Evolutionary conservation across 1,140 invertebrate species (phyloP).

Genomic region (Campoletis sonorensis): DNA sequence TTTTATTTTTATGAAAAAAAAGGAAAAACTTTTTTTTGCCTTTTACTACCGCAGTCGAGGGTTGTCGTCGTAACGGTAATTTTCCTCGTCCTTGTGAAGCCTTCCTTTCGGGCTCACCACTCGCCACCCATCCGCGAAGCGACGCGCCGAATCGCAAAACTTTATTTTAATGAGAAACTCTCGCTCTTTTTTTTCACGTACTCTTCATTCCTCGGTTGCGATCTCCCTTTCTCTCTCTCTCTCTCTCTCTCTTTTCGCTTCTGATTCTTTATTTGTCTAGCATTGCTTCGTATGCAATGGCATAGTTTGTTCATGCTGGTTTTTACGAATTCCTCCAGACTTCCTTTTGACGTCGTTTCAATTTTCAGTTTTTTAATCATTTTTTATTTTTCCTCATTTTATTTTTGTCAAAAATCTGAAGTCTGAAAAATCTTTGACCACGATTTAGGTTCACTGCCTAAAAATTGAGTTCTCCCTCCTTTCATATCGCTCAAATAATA

Average conservation of each 20-base stretch:
- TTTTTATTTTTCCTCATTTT: too few relatives aligned
- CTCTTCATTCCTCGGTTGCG: not conserved
- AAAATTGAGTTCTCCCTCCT: too few relatives aligned
- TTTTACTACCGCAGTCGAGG: not conserved
- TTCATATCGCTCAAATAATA: too few relatives aligned
- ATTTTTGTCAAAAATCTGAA: too few relatives aligned
- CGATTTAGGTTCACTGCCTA: too few relatives aligned
- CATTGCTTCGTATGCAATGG: constrained; percentile 12
- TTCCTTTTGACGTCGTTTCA: constrained; percentile 11
- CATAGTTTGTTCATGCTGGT: constrained; percentile 11
- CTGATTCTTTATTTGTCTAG: not conserved
- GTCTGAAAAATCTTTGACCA: too few relatives aligned
- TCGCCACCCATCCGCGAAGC: constrained; percentile 47
- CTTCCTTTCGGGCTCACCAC: constrained; percentile 17
- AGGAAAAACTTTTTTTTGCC: not conserved
- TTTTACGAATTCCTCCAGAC: not conserved
- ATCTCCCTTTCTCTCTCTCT: constrained; percentile 15
- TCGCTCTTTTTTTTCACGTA: constrained; percentile 18
- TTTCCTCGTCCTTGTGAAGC: constrained; percentile 16
- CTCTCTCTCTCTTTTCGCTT: constrained; percentile 15
- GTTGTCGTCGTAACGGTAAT: constrained; percentile 46
- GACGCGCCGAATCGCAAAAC: constrained; percentile 51
- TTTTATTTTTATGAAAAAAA: not conserved
- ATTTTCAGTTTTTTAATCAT: not conserved
- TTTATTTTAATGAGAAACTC: constrained; percentile 58